Evolutionary conservation across 2,888 invertebrate genomes (phyloP).

Genomic region (Acronicta aceris): DNA sequence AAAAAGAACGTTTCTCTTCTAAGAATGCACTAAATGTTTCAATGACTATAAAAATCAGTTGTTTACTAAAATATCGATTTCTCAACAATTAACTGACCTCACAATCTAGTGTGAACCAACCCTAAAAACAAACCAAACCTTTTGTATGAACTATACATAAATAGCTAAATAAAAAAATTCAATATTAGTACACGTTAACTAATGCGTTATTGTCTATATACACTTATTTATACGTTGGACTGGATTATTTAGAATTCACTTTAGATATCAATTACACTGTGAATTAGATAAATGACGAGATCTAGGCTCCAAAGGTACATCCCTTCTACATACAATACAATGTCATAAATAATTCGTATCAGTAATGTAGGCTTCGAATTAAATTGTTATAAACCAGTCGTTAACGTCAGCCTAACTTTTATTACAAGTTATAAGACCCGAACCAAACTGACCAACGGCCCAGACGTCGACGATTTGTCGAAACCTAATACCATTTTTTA

Average conservation of each 20-base stretch:
- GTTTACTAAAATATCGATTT: neutral
- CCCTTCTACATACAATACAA: conserved; percentile 35
- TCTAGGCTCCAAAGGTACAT: conserved; percentile 46
- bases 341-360: conserved; percentile 53
- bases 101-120: neutral
- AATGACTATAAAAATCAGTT: too few species aligned
- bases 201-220: conserved; percentile 83
- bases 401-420: conserved; percentile 13
- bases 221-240: conserved; percentile 74
- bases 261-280: conserved; percentile 47
- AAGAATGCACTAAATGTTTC: too few species aligned
- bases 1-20: too few species aligned
- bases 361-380: conserved; percentile 42
- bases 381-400: conserved; percentile 9
- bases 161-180: conserved; percentile 52
- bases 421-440: conserved; percentile 15
- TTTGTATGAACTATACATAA: conserved; percentile 55
- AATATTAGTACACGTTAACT: conserved; percentile 57
- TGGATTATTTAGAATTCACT: conserved; percentile 60
- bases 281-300: conserved; percentile 51
- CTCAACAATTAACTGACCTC: neutral
- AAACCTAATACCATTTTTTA: too few species aligned
- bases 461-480: too few species aligned
- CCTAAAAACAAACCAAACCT: conserved; percentile 8
- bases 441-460: conserved; percentile 15